A percentile compares a stretch with the other conserved stretches of the same genome.
Conservation (phyloP, 2,888 invertebrate genomes). For the Bellardia pandia region DNA sequence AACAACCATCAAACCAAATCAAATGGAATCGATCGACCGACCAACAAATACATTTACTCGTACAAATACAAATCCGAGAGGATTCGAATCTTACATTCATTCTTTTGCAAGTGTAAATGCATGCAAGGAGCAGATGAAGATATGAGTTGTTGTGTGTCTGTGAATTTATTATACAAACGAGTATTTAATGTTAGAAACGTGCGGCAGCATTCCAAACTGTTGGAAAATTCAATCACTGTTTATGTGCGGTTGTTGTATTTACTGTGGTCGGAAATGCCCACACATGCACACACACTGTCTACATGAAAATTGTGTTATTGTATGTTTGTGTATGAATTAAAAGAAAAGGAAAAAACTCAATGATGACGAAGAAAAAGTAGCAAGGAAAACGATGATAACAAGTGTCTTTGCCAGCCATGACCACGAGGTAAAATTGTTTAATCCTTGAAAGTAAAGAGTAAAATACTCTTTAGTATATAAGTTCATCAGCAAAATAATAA, state of each 20-base stretch:
- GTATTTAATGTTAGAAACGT: conserved; percentile 71
- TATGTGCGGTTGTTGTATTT: conserved; percentile 69
- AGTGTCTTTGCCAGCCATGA: conserved; percentile 61
- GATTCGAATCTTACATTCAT: conserved; percentile 22
- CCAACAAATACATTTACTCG: conserved; percentile 48
- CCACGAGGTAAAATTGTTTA: conserved; percentile 65
- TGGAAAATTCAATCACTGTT: conserved; percentile 70
- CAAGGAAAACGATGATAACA: conserved; percentile 46
- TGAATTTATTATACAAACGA: conserved; percentile 68
- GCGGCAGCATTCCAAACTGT: conserved; percentile 67
- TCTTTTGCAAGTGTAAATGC: conserved; percentile 44
- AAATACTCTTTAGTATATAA: conserved; percentile 47
- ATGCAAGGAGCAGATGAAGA: conserved; percentile 36
- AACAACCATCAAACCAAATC: conserved; percentile 68
- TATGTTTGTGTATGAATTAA: neutral
- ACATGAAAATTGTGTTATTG: conserved; percentile 6
- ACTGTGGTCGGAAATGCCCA: conserved; percentile 47
- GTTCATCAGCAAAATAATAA: conserved; percentile 31
- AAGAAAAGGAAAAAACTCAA: neutral
- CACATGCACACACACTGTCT: neutral
- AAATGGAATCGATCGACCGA: conserved; percentile 65
- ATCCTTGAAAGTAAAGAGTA: conserved; percentile 60
- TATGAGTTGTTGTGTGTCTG: neutral
- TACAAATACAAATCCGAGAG: conserved; percentile 15
- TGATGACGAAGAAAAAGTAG: conserved; percentile 35